A percentile compares a stretch with the other conserved stretches of the same genome.
Conservation (phyloP, 2,113 vertebrate species). For the Sterrhoptilus dennistouni region DNA sequence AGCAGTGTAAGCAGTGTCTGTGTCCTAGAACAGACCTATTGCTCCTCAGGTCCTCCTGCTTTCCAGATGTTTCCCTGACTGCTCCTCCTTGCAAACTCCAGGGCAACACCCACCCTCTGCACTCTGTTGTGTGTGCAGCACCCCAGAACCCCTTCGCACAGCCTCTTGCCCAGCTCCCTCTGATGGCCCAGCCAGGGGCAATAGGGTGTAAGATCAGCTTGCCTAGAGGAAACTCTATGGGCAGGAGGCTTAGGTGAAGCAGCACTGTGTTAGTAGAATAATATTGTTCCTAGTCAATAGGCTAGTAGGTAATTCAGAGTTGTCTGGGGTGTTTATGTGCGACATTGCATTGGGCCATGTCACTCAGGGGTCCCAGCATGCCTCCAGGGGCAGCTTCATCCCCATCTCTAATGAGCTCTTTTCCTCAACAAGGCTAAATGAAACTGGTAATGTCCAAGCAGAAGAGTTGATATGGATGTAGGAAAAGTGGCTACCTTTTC, state of each 20-base stretch:
- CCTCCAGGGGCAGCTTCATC: not conserved
- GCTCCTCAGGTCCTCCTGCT: not conserved
- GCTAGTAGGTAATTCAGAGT: not conserved
- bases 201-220: not conserved
- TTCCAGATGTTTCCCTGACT: not conserved
- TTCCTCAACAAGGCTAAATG: not conserved
- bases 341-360: not conserved
- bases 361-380: not conserved
- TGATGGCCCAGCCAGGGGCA: not conserved
- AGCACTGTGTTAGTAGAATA: not conserved
- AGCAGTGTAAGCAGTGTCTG: not conserved
- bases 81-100: not conserved
- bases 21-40: not conserved
- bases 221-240: not conserved
- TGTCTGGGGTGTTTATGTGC: not conserved
- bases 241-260: not conserved
- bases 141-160: not conserved
- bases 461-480: not conserved
- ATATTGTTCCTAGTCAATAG: not conserved
- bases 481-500: not conserved
- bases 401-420: not conserved
- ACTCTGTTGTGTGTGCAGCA: not conserved
- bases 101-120: not conserved
- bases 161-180: not conserved
- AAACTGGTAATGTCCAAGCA: not conserved